Conservation (phyloP, 2,113 vertebrate species). For the Corvus moneduloides region DNA sequence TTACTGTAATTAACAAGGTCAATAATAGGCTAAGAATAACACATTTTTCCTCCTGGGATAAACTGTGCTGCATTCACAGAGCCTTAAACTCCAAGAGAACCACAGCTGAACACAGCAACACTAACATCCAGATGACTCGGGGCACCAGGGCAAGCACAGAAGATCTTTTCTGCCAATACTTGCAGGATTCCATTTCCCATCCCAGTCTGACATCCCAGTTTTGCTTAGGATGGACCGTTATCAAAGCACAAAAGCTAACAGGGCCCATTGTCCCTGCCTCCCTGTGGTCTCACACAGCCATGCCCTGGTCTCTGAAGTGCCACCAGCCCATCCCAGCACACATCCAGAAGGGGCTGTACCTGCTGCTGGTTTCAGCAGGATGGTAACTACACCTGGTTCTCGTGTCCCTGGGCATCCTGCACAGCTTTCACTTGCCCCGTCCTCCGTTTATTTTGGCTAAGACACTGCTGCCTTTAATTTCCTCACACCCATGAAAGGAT, state of each 20-base stretch:
- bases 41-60: not conserved
- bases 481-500: not conserved
- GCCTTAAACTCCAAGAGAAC: not conserved
- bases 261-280: not conserved
- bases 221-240: not conserved
- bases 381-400: no score
- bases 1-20: conserved; percentile 21
- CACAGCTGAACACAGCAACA: not conserved
- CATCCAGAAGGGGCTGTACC: not conserved
- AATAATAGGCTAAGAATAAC: not conserved
- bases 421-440: not conserved
- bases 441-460: not conserved
- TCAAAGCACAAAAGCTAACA: not conserved
- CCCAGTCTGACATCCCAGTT: not conserved
- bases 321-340: not conserved
- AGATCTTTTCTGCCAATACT: not conserved
- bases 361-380: not conserved
- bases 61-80: not conserved
- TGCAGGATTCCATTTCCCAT: not conserved
- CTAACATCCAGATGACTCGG: fast-evolving
- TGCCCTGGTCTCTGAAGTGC: fast-evolving
- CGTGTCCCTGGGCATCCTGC: not conserved
- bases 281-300: no score
- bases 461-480: not conserved
- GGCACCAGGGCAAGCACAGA: not conserved